Percentiles rank a stretch among this genome's conserved stretches.
Conservation (phyloP, 2,113 vertebrate species). For the Melierax canorus region DNA sequence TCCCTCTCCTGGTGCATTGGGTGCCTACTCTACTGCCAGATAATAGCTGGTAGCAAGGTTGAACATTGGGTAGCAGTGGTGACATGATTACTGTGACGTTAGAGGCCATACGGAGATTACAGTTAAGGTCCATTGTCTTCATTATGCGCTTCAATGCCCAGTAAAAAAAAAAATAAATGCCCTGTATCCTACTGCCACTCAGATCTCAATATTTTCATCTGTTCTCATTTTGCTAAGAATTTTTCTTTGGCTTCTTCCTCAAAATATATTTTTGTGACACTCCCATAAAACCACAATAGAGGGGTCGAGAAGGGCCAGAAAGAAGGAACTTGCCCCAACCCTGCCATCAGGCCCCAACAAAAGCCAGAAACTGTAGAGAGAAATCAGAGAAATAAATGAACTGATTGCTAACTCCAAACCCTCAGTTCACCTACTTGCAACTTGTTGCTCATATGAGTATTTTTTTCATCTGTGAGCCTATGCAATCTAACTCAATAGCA, state of each 20-base stretch:
- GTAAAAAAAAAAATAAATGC: too few relatives aligned
- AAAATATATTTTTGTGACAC: not conserved
- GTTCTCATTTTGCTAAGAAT: not conserved
- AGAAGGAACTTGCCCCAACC: not conserved
- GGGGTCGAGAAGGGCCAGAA: not conserved
- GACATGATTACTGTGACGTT: not conserved
- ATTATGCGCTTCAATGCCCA: not conserved
- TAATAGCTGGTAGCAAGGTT: not conserved
- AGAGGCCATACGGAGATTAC: not conserved
- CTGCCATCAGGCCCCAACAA: not conserved
- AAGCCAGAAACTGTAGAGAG: not conserved
- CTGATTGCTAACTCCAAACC: not conserved
- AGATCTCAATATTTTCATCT: not conserved
- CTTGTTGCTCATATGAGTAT: not conserved
- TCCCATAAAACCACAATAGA: not conserved
- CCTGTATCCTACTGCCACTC: not conserved
- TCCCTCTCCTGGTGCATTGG: not conserved
- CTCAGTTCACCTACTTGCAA: not conserved
- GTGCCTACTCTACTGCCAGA: not conserved
- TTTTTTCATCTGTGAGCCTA: not conserved
- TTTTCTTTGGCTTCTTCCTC: not conserved
- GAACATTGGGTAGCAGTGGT: not conserved
- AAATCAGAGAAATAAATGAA: not conserved
- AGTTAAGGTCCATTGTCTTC: not conserved
- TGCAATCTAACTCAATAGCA: not conserved